Evolutionary conservation across 1,140 invertebrate genomes (phyloP).

Genomic region (Caenorhabditis latens): DNA sequence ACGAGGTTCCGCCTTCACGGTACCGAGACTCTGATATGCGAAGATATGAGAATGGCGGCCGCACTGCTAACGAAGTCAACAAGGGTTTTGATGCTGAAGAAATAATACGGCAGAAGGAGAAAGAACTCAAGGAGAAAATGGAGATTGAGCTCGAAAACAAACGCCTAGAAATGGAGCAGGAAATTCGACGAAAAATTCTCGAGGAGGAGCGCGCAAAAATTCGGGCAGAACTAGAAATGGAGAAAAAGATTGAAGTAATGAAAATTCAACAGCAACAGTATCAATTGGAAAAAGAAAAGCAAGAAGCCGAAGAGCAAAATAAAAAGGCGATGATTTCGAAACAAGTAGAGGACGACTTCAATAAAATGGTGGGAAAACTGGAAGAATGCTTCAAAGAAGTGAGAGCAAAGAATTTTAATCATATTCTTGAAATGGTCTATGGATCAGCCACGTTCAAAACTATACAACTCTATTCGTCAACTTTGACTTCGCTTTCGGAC

Average conservation of each 20-base stretch:
- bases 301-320: constrained; percentile 2
- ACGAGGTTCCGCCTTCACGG: background rate
- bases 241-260: constrained; percentile 9
- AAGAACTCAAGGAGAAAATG: background rate
- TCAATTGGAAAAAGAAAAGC: constrained; percentile 8
- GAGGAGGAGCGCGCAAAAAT: background rate
- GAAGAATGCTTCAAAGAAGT: background rate
- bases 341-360: constrained; percentile 19
- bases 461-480: constrained; percentile 1
- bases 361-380: background rate
- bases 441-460: constrained; percentile 14
- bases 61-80: background rate
- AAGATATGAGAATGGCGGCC: background rate
- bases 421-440: constrained; percentile 8
- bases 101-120: background rate
- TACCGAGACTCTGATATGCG: background rate
- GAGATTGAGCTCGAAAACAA: background rate
- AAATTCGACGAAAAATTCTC: background rate
- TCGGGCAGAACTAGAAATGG: constrained; percentile 10
- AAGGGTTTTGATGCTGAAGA: constrained; percentile 3
- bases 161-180: constrained; percentile 13
- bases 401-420: background rate
- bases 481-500: background rate
- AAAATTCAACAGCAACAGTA: constrained; percentile 4
- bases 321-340: constrained; percentile 27